Conservation (phyloP, 1,140 invertebrate species). For the Dinoponera quadriceps region DNA sequence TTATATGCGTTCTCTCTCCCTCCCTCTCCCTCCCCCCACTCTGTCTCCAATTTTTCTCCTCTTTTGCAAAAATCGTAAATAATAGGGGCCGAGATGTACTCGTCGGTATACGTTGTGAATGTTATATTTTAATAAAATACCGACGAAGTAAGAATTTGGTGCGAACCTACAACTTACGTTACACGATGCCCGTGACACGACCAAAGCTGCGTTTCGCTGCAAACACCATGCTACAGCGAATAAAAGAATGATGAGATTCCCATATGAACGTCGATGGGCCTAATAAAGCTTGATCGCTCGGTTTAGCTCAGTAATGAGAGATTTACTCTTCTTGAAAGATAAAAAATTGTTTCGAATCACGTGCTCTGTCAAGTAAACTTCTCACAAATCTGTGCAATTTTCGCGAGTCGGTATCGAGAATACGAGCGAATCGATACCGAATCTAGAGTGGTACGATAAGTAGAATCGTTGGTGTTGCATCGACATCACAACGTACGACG, state of each 20-base stretch:
- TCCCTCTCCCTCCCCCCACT: background rate
- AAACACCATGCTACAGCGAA: background rate
- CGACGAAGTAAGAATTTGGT: slow-evolving; percentile 61
- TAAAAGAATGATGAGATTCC: background rate
- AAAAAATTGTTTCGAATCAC: too few species aligned
- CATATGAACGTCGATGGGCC: slow-evolving; percentile 13
- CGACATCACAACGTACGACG: background rate
- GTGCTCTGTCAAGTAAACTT: too few species aligned
- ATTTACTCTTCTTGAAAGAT: background rate
- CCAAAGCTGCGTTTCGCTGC: slow-evolving; percentile 27
- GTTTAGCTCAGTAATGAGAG: slow-evolving; percentile 1
- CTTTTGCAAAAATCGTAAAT: slow-evolving; percentile 65
- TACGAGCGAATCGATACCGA: slow-evolving; percentile 5
- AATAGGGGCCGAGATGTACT: slow-evolving; percentile 82
- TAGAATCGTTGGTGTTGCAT: background rate
- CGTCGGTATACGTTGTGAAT: slow-evolving; percentile 74
- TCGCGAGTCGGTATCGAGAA: slow-evolving; percentile 8
- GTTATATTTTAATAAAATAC: slow-evolving; percentile 85
- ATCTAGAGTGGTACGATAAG: background rate
- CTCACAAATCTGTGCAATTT: too few species aligned
- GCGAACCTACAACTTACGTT: slow-evolving; percentile 17
- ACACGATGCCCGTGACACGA: slow-evolving; percentile 67
- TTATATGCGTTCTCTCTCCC: background rate
- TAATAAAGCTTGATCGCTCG: slow-evolving; percentile 41
- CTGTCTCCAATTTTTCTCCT: background rate